These are phyloP conservation scores for Apis dorsata DNA, from an alignment of 1,140 invertebrate genomes.

Conservation along the genomic window DNA sequence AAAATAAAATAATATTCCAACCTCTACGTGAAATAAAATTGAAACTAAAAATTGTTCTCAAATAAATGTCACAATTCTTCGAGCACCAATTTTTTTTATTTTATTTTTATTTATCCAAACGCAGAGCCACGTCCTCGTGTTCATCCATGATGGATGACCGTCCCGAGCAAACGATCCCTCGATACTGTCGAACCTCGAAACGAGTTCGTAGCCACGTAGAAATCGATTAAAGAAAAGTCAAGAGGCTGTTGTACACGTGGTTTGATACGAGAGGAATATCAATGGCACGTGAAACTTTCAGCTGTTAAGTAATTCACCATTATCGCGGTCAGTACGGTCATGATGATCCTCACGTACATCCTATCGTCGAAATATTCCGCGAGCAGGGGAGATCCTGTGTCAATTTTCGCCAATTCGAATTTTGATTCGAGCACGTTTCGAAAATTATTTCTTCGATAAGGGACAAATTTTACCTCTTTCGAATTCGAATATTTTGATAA, in stretches of 20 bases:
- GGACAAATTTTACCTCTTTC: too few relatives aligned
- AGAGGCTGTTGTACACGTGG: slow-evolving; percentile 10
- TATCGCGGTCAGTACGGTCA: slow-evolving; percentile 12
- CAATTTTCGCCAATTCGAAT: neutral
- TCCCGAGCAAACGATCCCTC: neutral
- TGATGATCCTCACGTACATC: slow-evolving; percentile 20
- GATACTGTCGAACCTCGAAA: slow-evolving; percentile 19
- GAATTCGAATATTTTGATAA: too few relatives aligned
- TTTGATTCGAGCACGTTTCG: neutral
- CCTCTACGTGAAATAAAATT: neutral
- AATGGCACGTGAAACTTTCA: slow-evolving; percentile 73
- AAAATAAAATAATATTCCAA: neutral
- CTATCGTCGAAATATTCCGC: neutral
- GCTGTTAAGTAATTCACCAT: slow-evolving; percentile 72
- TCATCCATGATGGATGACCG: neutral
- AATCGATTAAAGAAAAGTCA: slow-evolving; percentile 53
- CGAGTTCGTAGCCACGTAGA: slow-evolving; percentile 27
- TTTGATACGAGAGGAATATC: slow-evolving; percentile 64
- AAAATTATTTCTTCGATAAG: neutral
- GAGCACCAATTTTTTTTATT: too few relatives aligned
- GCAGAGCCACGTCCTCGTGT: neutral
- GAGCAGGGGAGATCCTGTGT: neutral
- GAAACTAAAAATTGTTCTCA: neutral
- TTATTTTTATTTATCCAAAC: neutral
- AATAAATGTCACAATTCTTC: neutral